phyloP scores from a whole-genome alignment of 2,888 invertebrate genomes.

The Stictocephala bisonia region DNA sequence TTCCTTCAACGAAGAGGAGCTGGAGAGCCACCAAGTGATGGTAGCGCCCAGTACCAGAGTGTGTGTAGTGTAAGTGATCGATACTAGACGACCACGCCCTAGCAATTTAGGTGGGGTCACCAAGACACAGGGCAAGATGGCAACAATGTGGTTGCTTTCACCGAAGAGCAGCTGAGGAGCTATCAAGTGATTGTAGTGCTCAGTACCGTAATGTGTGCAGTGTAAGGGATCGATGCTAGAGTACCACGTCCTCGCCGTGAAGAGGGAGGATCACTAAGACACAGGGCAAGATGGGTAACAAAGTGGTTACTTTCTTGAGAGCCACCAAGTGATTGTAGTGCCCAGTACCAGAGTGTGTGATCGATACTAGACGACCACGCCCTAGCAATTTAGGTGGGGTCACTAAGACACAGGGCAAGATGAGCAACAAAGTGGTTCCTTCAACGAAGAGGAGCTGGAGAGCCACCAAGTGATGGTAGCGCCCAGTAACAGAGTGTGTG shows the following conservation, averaged over 20 bases:
- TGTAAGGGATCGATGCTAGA: too few species aligned
- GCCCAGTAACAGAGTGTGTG: too few species aligned
- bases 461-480: slow-evolving; percentile 99
- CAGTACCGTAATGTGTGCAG: too few species aligned
- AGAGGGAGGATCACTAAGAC: too few species aligned
- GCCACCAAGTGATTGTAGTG: slow-evolving; percentile 99
- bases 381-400: slow-evolving; percentile 24
- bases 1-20: slow-evolving; percentile 95
- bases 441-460: slow-evolving; percentile 95
- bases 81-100: too few species aligned
- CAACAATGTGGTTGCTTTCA: slow-evolving; percentile 92
- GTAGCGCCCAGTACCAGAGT: too few species aligned
- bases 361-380: slow-evolving; percentile 46
- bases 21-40: slow-evolving; percentile 98
- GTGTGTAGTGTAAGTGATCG: too few species aligned
- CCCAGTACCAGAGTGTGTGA: too few species aligned
- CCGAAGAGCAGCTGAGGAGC: slow-evolving; percentile 95
- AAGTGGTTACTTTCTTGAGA: slow-evolving; percentile 94
- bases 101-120: too few species aligned
- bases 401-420: too few species aligned
- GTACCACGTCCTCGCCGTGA: slow-evolving; percentile 44
- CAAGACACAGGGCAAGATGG: too few species aligned
- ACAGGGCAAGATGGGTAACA: slow-evolving; percentile 92
- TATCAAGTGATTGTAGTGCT: too few species aligned
- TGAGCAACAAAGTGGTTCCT: slow-evolving; percentile 95